Conservation (phyloP, 2,113 vertebrate species). For the Patagioenas fasciata region DNA sequence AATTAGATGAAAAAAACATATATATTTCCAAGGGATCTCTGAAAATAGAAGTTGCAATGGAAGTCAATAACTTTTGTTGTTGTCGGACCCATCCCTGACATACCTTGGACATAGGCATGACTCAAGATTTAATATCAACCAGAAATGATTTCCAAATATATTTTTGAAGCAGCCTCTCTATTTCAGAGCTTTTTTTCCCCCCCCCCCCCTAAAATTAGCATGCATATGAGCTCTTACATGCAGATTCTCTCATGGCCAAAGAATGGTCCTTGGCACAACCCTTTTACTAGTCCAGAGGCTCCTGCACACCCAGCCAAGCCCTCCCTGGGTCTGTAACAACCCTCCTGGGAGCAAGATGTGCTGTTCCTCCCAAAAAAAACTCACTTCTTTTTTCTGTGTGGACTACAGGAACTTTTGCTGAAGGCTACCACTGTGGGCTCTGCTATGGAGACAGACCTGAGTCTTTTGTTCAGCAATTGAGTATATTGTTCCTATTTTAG, state of each 20-base stretch:
- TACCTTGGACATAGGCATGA: not conserved
- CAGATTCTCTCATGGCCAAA: not conserved
- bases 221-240: not conserved
- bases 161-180: not conserved
- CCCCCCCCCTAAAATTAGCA: not conserved
- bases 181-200: not conserved
- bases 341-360: not conserved
- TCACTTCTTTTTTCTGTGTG: not conserved
- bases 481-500: constrained; percentile 22
- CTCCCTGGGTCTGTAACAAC: not conserved
- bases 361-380: not conserved
- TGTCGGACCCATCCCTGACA: not conserved
- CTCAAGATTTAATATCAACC: not conserved
- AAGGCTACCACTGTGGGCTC: not conserved
- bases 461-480: constrained; percentile 4
- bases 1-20: not conserved
- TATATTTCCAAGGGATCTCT: not conserved
- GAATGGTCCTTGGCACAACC: not conserved
- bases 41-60: not conserved
- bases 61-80: not conserved
- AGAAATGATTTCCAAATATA: not conserved
- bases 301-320: not conserved
- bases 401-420: not conserved
- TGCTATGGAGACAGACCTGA: not conserved
- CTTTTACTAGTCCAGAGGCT: not conserved